Evolutionary conservation across 35 echinoderm and acorn worm species (phyloP).

Genomic region (Ptychodera flava): DNA sequence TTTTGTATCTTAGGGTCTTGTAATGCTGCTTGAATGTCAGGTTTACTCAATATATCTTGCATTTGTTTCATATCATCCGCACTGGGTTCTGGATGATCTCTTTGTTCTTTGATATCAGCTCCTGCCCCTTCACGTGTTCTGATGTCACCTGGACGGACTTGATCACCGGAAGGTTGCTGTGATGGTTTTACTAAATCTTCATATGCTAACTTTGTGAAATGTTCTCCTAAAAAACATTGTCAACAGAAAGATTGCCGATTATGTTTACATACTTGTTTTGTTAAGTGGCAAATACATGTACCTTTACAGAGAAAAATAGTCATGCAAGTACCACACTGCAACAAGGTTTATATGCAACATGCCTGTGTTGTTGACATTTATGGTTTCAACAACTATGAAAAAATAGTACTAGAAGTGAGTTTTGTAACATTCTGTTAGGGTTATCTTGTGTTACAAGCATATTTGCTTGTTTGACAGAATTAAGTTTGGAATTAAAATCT

Average conservation of each 20-base stretch:
- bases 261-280: no score
- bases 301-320: no score
- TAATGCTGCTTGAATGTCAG: slow-evolving; percentile 51
- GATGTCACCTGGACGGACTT: background rate
- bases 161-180: background rate
- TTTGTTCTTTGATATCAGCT: slow-evolving; percentile 52
- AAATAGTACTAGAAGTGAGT: no score
- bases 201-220: slow-evolving; percentile 34
- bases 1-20: slow-evolving; percentile 47
- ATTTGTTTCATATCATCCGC: slow-evolving; percentile 67
- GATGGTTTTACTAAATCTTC: background rate
- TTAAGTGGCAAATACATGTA: no score
- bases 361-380: no score
- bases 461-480: no score
- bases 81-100: slow-evolving; percentile 57
- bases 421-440: no score
- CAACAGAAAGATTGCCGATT: background rate
- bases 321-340: no score
- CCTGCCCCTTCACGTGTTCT: slow-evolving; percentile 3
- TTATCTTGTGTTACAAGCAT: no score
- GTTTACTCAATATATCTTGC: slow-evolving; percentile 63
- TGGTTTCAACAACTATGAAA: no score
- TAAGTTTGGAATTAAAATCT: no score
- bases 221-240: slow-evolving; percentile 35
- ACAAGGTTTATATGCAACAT: no score